Evolutionary conservation across 1,140 invertebrate species (phyloP).

Genomic region (Pantala flavescens): DNA sequence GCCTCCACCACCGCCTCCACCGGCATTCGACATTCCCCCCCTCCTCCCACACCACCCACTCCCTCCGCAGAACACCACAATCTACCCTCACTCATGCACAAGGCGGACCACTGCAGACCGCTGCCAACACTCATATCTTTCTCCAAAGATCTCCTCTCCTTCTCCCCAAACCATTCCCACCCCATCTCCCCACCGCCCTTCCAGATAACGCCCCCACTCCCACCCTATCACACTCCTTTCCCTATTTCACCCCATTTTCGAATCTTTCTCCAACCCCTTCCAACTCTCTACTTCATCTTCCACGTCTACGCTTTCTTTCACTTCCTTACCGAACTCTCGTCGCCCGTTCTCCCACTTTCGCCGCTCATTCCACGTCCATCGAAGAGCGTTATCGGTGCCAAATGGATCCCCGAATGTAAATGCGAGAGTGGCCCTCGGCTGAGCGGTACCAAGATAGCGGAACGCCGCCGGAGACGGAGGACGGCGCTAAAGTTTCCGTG

Average conservation of each 20-base stretch:
- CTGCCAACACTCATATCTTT: neutral
- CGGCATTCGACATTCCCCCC: neutral
- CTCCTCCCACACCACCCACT: neutral
- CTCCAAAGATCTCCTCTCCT: neutral
- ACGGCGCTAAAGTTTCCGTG: neutral
- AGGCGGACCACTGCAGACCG: neutral
- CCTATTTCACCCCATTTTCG: neutral
- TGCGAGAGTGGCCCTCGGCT: neutral
- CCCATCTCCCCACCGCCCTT: neutral
- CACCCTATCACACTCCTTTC: neutral
- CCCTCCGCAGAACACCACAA: neutral
- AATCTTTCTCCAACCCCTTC: too few relatives aligned
- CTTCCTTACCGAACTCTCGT: too few relatives aligned
- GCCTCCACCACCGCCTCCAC: neutral
- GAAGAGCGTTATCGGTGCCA: neutral
- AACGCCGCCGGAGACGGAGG: neutral
- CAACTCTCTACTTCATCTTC: too few relatives aligned
- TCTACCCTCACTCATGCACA: neutral
- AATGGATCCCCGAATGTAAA: slow-evolving; percentile 3
- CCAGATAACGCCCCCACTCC: neutral
- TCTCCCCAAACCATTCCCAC: neutral
- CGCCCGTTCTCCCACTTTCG: too few relatives aligned
- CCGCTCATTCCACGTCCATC: neutral
- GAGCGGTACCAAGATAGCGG: neutral
- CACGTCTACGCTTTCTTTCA: too few relatives aligned